Evolutionary conservation across 2,113 vertebrate species (phyloP).

Genomic region (Mesitornis unicolor): DNA sequence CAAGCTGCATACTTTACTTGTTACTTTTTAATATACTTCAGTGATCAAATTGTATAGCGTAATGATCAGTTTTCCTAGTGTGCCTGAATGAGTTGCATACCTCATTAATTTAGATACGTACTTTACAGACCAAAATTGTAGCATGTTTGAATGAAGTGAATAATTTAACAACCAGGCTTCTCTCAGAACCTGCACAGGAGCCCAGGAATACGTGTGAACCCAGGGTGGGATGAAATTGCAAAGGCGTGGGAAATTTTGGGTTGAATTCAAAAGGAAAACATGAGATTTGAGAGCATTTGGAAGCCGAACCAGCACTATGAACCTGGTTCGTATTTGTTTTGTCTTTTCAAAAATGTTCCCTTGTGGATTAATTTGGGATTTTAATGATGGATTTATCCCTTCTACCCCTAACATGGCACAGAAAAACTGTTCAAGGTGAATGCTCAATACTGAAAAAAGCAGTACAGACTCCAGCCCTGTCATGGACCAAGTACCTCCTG

Average conservation of each 20-base stretch:
- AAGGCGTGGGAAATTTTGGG: neutral
- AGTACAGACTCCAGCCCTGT: neutral
- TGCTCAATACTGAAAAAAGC: neutral
- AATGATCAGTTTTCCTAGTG: slow-evolving; percentile 43
- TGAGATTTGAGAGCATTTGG: slow-evolving; percentile 13
- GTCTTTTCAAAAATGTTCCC: neutral
- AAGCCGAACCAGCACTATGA: neutral
- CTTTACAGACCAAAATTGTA: neutral
- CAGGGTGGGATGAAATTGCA: neutral
- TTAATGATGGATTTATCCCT: slow-evolving; percentile 4
- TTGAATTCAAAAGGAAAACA: neutral
- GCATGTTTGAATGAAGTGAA: neutral
- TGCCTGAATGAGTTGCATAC: slow-evolving; percentile 48
- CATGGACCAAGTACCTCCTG: neutral
- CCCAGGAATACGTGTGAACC: neutral
- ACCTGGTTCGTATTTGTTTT: slow-evolving; percentile 14
- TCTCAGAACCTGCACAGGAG: slow-evolving; percentile 6
- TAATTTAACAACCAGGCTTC: slow-evolving; percentile 15
- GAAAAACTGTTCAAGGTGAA: neutral
- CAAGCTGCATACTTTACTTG: slow-evolving; percentile 56
- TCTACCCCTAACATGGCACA: neutral
- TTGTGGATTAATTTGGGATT: neutral
- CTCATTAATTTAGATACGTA: slow-evolving; percentile 40
- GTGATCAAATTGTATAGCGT: slow-evolving; percentile 32
- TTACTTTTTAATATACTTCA: slow-evolving; percentile 66